A percentile compares a stretch with the other conserved stretches of the same genome.
phyloP scores from a whole-genome alignment of 2,797 vertebrate species.

The Trachops cirrhosus region DNA sequence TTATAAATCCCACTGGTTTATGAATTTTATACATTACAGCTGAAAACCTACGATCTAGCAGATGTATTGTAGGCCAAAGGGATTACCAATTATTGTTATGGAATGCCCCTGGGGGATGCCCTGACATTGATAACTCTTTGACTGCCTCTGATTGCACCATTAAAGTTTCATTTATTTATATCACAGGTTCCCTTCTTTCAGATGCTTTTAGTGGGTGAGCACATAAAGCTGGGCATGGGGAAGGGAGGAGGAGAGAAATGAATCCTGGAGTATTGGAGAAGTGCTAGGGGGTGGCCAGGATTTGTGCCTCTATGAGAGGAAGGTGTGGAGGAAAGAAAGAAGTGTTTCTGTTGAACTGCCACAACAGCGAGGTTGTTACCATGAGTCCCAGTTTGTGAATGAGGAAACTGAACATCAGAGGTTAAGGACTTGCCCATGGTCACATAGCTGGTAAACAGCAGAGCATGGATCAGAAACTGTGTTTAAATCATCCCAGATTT shows the following conservation, averaged over 20 bases:
- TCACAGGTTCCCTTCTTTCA: neutral
- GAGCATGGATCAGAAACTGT: neutral
- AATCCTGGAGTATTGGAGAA: neutral
- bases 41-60: neutral
- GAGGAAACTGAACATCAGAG: neutral
- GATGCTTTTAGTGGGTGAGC: neutral
- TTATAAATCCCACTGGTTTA: neutral
- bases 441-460: neutral
- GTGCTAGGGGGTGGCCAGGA: neutral
- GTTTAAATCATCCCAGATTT: neutral
- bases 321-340: neutral
- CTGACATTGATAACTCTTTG: neutral
- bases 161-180: neutral
- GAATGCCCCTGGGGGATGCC: neutral
- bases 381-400: neutral
- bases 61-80: neutral
- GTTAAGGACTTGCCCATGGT: neutral
- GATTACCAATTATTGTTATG: neutral
- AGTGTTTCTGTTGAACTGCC: neutral
- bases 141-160: neutral
- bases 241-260: neutral
- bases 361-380: neutral
- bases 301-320: neutral
- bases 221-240: neutral
- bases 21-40: neutral